These are phyloP conservation scores for Vanessa atalanta DNA, from an alignment of 1,140 invertebrate species.

Conservation along the genomic window DNA sequence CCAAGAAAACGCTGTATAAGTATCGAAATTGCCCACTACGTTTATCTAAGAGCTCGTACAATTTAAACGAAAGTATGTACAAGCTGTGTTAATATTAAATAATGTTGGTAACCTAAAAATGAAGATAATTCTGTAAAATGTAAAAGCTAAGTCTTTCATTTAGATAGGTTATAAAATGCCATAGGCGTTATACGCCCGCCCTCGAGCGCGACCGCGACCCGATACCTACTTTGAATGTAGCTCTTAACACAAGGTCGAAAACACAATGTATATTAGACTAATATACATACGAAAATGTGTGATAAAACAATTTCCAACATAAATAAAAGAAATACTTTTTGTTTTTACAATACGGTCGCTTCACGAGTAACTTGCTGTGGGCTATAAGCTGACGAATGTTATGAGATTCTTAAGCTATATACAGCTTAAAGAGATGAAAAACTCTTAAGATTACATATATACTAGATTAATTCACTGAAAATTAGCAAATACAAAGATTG, in stretches of 20 bases:
- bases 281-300: neutral
- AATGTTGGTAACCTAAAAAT: too few species aligned
- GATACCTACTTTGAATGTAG: conserved; percentile 27
- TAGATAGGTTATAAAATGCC: conserved; percentile 25
- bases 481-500: neutral
- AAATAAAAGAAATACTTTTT: neutral
- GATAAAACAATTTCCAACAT: neutral
- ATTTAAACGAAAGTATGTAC: neutral
- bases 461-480: neutral
- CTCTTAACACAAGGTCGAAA: conserved; percentile 29
- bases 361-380: neutral
- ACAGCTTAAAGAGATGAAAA: neutral
- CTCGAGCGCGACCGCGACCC: conserved; percentile 28
- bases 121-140: neutral
- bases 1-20: neutral
- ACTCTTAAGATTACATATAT: neutral
- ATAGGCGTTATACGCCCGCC: conserved; percentile 29
- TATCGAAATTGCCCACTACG: neutral
- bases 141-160: conserved; percentile 3
- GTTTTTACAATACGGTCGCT: too few species aligned
- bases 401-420: neutral
- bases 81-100: neutral
- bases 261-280: conserved; percentile 11
- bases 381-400: neutral
- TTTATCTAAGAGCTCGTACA: neutral